phyloP scores from a whole-genome alignment of 1,140 invertebrate genomes.

The Augochlora pura region DNA sequence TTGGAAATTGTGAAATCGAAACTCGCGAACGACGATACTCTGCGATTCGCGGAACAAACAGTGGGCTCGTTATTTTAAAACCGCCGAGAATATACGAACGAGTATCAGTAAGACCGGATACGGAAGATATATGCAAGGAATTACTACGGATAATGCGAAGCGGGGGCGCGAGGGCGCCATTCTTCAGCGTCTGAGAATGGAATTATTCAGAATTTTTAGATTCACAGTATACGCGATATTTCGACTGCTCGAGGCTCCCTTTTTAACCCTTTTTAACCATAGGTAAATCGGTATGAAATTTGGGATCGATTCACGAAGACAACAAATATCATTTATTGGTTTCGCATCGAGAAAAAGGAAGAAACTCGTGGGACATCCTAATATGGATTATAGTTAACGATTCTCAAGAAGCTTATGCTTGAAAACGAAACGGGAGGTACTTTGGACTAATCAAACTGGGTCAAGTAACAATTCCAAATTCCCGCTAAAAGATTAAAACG shows the following conservation, averaged over 20 bases:
- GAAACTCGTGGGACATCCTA: too few species aligned
- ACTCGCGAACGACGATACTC: constrained; percentile 16
- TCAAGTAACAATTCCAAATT: neutral
- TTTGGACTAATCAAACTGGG: neutral
- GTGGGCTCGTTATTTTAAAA: constrained; percentile 40
- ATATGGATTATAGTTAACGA: too few species aligned
- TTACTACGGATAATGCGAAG: constrained; percentile 55
- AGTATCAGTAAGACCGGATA: constrained; percentile 41
- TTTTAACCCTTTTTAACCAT: too few species aligned
- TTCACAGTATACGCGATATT: constrained; percentile 54
- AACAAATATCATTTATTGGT: too few species aligned
- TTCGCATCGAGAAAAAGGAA: too few species aligned
- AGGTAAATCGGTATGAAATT: too few species aligned
- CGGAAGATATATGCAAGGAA: constrained; percentile 61
- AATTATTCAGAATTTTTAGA: constrained; percentile 57
- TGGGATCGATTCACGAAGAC: too few species aligned
- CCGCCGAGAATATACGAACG: constrained; percentile 22
- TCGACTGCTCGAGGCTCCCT: constrained; percentile 54
- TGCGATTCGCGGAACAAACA: constrained; percentile 19
- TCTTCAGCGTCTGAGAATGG: constrained; percentile 49
- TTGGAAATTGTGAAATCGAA: neutral
- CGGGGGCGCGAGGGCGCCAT: neutral
- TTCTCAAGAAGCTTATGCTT: too few species aligned
- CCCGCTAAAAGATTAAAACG: neutral
- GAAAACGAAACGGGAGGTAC: neutral